These are phyloP conservation scores for Sparus aurata DNA, from an alignment of 2,797 vertebrate genomes.

Conservation along the genomic window DNA sequence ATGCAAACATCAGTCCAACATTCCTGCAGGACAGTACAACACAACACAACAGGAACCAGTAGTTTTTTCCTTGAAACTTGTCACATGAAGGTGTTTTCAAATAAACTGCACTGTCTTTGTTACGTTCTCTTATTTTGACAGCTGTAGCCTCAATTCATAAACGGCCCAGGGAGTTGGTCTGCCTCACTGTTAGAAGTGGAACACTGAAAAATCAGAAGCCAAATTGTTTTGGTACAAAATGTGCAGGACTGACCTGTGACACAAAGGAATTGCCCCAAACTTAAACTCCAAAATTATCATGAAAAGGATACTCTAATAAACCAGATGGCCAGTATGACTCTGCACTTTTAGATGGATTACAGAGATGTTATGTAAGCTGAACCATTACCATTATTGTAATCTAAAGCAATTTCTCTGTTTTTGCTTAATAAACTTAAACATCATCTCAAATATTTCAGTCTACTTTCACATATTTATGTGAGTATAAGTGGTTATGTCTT, in stretches of 20 bases:
- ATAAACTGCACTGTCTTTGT: neutral
- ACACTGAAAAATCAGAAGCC: neutral
- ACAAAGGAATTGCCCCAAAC: neutral
- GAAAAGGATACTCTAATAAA: neutral
- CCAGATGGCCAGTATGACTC: constrained; percentile 3
- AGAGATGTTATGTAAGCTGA: neutral
- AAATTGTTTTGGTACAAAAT: constrained; percentile 2
- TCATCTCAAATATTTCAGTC: neutral
- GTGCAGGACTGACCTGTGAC: neutral
- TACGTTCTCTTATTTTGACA: neutral
- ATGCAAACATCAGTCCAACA: neutral
- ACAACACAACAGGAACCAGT: neutral
- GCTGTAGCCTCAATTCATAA: neutral
- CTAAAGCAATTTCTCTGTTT: constrained; percentile 2
- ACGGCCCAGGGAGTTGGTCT: neutral
- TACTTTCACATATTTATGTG: neutral
- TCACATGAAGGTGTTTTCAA: constrained; percentile 18
- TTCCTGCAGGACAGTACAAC: neutral
- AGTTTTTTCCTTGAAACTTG: neutral
- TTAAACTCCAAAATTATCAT: neutral
- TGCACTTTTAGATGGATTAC: neutral
- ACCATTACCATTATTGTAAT: neutral
- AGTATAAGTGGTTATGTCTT: constrained; percentile 18
- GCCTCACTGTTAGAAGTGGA: neutral
- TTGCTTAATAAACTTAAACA: neutral